A percentile compares a stretch with the other conserved stretches of the same genome.
Conservation (phyloP, 2,113 vertebrate genomes). For the Catharus bicknelli region DNA sequence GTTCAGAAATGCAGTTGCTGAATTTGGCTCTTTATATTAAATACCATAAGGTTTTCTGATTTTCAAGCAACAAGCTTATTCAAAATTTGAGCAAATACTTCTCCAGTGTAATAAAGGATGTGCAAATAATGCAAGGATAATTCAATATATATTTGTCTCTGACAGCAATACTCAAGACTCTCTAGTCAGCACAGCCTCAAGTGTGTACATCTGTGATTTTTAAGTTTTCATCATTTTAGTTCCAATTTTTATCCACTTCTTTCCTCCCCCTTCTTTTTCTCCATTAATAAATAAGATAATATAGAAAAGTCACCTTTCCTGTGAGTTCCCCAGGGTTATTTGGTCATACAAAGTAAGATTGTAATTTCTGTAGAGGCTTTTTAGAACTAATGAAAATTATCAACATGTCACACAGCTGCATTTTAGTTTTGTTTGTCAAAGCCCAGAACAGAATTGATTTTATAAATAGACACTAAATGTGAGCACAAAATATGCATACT, state of each 20-base stretch:
- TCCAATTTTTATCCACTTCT: constrained; percentile 9
- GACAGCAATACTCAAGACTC: not conserved
- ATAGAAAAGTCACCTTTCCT: constrained; percentile 70
- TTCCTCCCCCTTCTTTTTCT: not conserved
- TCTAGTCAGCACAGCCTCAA: constrained; percentile 21
- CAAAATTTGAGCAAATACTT: constrained; percentile 13
- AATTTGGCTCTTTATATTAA: constrained; percentile 10
- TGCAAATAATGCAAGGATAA: constrained; percentile 20
- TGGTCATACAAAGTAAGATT: constrained; percentile 70
- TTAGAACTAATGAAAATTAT: constrained; percentile 81
- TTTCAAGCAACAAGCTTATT: constrained; percentile 2
- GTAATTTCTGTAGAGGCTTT: constrained; percentile 76
- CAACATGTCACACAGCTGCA: constrained; percentile 82
- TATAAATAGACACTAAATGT: constrained; percentile 84
- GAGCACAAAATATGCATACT: constrained; percentile 75
- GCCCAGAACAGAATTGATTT: constrained; percentile 79
- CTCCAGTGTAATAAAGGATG: not conserved
- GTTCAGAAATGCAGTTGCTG: not conserved
- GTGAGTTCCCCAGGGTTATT: constrained; percentile 64
- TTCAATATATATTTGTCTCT: constrained; percentile 23
- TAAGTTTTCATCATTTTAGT: constrained; percentile 10
- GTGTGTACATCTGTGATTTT: constrained; percentile 11
- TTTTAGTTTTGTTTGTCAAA: constrained; percentile 81
- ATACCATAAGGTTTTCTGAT: not conserved
- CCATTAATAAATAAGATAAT: constrained; percentile 24